Base-by-base conservation (phyloP, 2,888 invertebrate species). In the Cataglyphis livida region DNA sequence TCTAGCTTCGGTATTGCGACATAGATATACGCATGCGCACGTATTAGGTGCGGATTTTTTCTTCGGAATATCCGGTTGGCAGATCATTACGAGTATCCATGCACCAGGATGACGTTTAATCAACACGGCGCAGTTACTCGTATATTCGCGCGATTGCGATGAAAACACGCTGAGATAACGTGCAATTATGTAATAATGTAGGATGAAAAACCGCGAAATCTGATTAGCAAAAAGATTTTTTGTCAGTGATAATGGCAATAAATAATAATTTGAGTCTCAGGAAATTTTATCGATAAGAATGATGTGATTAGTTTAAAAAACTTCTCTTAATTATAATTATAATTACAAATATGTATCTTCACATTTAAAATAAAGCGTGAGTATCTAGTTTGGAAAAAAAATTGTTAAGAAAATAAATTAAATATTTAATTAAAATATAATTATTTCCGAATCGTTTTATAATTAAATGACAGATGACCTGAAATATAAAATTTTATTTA, bases 51-150 rank as follows among this genome's bases (percentile, higher is more conserved):
- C 10, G 51, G 3, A 70, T 12, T 62, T 62, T 41, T 62, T 62
- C 48, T 15, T 74, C 25, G 9, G 38, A 38, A 59, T 38, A 73
- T 81, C 74, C 84, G 84, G 85, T 81, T 87, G 86, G 82, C 83
- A 84, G 85, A 84, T 90, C 85, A 90, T 90, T 89, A 90, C 85
- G 82, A 84, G 76, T 85, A 85, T 87, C 84, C 84, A 81, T 70
- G 84, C 81, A 70, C 44, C 81, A 78, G 84, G 85, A 85, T 85
- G 90, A 89, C 87, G 87, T 87, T 88, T 90, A 87, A 90, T 91
- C 90, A 82, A 82, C 57, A 74, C 54, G 76, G 66, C 66, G 28
- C 54, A 41, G 87, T 86, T 89, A 82, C 91, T 86, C 74, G 88
- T 85, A 64, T 90, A 57, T 28, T 28, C 68, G 15, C 21, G 48